Conservation (phyloP, 2,797 vertebrate species). For the Lutjanus campechanus region DNA sequence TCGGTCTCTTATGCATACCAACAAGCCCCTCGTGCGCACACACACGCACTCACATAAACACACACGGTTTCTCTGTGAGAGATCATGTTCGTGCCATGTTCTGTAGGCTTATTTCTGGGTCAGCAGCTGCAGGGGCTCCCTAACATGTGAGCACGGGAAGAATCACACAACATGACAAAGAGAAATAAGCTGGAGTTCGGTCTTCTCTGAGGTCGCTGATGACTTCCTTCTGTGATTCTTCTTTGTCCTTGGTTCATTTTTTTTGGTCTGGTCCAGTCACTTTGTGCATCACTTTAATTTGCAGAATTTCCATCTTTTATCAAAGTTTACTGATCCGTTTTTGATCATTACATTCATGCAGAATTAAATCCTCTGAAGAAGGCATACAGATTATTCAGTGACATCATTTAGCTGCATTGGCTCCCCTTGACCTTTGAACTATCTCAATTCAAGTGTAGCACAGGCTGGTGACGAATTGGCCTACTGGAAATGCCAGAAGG, state of each 20-base stretch:
- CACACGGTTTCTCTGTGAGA: slow-evolving; percentile 44
- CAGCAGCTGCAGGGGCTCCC: slow-evolving; percentile 63
- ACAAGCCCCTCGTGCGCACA: slow-evolving; percentile 33
- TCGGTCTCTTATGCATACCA: slow-evolving; percentile 62
- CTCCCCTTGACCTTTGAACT: slow-evolving; percentile 6
- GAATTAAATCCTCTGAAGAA: not conserved
- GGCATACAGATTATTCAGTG: not conserved
- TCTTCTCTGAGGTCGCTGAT: not conserved
- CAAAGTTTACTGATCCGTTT: not conserved
- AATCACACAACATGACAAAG: slow-evolving; percentile 51
- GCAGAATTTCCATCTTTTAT: not conserved
- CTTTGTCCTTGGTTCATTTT: not conserved
- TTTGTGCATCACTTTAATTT: slow-evolving; percentile 1
- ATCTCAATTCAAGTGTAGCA: slow-evolving; percentile 12
- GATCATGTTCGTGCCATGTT: slow-evolving; percentile 65
- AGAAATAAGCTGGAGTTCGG: slow-evolving; percentile 27
- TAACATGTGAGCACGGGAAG: slow-evolving; percentile 45
- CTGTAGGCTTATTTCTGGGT: slow-evolving; percentile 70
- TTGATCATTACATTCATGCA: not conserved
- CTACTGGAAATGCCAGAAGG: too few species aligned
- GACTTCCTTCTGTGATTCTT: not conserved
- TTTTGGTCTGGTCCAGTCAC: slow-evolving; percentile 4
- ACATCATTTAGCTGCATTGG: not conserved
- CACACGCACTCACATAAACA: slow-evolving; percentile 16
- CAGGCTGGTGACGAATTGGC: not conserved